Base-by-base conservation (phyloP, 2,113 vertebrate species). In the Tretioscincus oriximinensis region DNA sequence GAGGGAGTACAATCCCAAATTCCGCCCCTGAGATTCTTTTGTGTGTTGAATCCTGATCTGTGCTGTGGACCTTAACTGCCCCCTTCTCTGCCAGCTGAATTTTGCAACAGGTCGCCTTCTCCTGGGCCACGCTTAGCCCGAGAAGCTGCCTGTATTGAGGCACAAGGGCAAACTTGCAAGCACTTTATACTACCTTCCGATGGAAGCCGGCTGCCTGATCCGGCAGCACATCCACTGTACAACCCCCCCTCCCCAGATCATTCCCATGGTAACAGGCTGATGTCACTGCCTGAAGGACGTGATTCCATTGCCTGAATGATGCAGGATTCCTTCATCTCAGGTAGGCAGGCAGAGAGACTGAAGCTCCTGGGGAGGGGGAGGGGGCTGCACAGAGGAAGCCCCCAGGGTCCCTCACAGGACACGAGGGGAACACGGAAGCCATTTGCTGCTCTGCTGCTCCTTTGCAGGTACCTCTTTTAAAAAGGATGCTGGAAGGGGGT, bases 221-320 rank as follows among this genome's bases (percentile, higher is more conserved):
- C 89, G 0, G 88, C 91, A 86, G 87, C 91, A 87, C 84, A 91
- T 89, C 89, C 88, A 80, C 90, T 87, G 82, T 68, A 82, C 87
- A 83, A 85, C 87, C 89, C 90, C 90, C 90, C 87, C 87, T 88
- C 87, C 90, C 92, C 84, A 45, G 80, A 66, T 35, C 78, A 1
- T 93, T 89, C 49, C 91, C 85, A 84, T 91, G 85, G 92, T 84
- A 92, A 93, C 92, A 85, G 90, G 84, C 91, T 93, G 92, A 92
- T 92, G 92, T 93, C 92, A 92, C 89, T 47, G 76, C 22, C 89
- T 35, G 70, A 92, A 92, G 91, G 92, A 91, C 88, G 89, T 92
- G 89, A 88, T 91, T 91, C 89, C 89, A 91, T 78, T 41, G 70
- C 81, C 87, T 41, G 88, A 54, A 86, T 90, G 90, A 81, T 77